These are phyloP conservation scores for Thinocorus orbignyianus DNA, from an alignment of 2,113 vertebrate species.

Conservation along the genomic window DNA sequence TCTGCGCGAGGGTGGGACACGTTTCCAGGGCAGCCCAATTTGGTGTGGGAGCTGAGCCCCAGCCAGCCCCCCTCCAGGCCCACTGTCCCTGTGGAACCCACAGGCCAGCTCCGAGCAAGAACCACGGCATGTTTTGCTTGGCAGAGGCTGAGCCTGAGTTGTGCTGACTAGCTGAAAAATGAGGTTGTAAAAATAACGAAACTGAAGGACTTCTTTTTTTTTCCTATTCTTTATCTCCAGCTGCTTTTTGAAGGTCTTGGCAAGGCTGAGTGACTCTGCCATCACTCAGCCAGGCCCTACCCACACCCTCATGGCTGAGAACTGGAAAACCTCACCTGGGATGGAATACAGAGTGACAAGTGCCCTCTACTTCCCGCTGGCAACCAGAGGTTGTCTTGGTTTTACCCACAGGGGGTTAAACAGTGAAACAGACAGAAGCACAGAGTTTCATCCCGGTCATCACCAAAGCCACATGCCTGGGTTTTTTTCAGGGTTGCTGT, in stretches of 20 bases:
- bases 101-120: not conserved
- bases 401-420: not conserved
- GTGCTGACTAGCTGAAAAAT: slow-evolving; percentile 22
- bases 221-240: not conserved
- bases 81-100: not conserved
- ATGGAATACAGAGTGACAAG: not conserved
- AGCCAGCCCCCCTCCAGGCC: not conserved
- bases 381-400: not conserved
- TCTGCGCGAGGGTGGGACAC: rapidly evolving
- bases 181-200: not conserved
- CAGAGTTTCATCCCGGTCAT: not conserved
- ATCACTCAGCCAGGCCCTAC: not conserved
- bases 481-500: not conserved
- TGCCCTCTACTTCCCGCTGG: not conserved
- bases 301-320: not conserved
- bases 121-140: not conserved
- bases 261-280: not conserved
- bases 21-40: not conserved
- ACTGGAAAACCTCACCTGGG: not conserved
- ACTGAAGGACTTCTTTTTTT: not conserved
- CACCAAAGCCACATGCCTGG: rapidly evolving
- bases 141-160: not conserved
- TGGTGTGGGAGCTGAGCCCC: not conserved
- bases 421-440: not conserved
- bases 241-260: not conserved